Evolutionary conservation across 2,797 vertebrate genomes (phyloP).

Genomic region (Melanotaenia trifasciata): DNA sequence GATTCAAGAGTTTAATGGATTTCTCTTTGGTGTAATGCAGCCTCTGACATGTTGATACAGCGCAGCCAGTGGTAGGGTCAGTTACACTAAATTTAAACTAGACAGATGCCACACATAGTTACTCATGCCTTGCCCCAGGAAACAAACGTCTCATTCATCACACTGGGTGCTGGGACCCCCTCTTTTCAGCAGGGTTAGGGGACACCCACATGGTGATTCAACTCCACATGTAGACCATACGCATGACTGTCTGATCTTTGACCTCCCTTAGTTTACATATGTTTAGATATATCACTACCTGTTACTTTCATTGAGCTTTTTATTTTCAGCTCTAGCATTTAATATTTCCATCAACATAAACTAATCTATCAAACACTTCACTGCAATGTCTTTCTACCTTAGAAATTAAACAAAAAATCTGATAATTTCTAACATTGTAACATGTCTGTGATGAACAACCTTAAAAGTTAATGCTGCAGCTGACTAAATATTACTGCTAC

Average conservation of each 20-base stretch:
- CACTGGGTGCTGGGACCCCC: constrained; percentile 62
- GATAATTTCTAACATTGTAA: neutral
- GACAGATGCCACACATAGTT: constrained; percentile 88
- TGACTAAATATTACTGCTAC: neutral
- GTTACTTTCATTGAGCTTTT: neutral
- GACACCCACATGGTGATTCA: constrained; percentile 62
- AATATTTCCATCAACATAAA: neutral
- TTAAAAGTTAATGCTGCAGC: neutral
- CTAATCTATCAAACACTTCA: neutral
- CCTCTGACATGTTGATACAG: constrained; percentile 80
- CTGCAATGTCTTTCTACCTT: neutral
- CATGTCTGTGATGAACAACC: neutral
- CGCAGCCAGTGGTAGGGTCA: constrained; percentile 81
- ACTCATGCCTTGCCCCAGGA: constrained; percentile 83
- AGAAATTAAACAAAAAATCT: neutral
- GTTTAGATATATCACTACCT: constrained; percentile 24
- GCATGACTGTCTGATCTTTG: constrained; percentile 54
- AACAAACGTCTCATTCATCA: constrained; percentile 85
- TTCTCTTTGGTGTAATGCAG: constrained; percentile 74
- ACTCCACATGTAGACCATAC: constrained; percentile 67
- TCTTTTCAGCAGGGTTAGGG: constrained; percentile 68
- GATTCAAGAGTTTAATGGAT: constrained; percentile 72
- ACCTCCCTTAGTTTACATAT: constrained; percentile 50
- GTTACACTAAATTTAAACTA: constrained; percentile 91
- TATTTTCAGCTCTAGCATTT: constrained; percentile 12